phyloP scores from a whole-genome alignment of 35 echinoderm and acorn worm species.

The Ptychodera flava region DNA sequence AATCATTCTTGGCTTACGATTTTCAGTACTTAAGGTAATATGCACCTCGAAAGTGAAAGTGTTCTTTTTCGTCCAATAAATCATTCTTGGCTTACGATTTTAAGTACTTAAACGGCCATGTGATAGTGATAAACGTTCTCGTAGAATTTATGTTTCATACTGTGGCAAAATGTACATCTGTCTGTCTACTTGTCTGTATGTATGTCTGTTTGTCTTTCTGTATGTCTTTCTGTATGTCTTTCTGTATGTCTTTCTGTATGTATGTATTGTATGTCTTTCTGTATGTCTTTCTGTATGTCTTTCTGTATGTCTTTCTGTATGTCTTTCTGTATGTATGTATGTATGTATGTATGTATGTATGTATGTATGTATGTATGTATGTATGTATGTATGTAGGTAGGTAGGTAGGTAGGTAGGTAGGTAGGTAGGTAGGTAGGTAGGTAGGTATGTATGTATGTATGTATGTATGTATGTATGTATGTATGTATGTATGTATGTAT shows the following conservation, averaged over 20 bases:
- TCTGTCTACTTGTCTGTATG: background rate
- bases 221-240: background rate
- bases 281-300: slow-evolving; percentile 1
- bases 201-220: background rate
- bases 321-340: slow-evolving; percentile 1
- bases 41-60: too few species aligned
- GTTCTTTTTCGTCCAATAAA: too few species aligned
- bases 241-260: background rate
- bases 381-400: background rate
- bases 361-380: slow-evolving; percentile 2
- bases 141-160: too few species aligned
- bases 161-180: background rate
- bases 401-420: background rate
- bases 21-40: too few species aligned
- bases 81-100: too few species aligned
- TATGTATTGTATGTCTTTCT: background rate
- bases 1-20: too few species aligned
- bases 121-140: too few species aligned
- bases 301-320: slow-evolving; percentile 1
- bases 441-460: background rate
- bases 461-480: slow-evolving; percentile 2
- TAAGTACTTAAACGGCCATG: too few species aligned
- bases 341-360: slow-evolving; percentile 2
- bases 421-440: background rate
- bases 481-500: background rate